phyloP scores from a whole-genome alignment of 1,140 invertebrate species.

The Pseudomyrmex cubaensis region DNA sequence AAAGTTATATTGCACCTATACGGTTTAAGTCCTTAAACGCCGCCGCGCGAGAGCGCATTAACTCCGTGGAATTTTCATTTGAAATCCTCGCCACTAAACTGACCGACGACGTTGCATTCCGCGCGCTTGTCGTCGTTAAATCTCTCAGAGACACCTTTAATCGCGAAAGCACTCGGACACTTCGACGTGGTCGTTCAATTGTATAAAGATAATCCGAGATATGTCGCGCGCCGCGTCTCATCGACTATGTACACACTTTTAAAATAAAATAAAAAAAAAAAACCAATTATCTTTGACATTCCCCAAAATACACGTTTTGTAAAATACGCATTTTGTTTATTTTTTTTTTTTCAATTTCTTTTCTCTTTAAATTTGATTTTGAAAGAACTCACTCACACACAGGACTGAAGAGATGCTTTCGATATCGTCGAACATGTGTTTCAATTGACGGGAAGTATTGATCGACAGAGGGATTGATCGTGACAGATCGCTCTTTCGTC shows the following conservation, averaged over 20 bases:
- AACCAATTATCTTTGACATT: too few species aligned
- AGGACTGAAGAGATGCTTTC: background rate
- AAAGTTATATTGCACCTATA: conserved; percentile 64
- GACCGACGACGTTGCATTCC: conserved; percentile 50
- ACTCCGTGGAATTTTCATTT: conserved; percentile 67
- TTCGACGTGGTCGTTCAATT: background rate
- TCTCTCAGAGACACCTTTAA: conserved; percentile 25
- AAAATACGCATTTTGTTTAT: too few species aligned
- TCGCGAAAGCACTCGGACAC: background rate
- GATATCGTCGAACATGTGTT: conserved; percentile 6
- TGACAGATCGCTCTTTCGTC: conserved; percentile 26
- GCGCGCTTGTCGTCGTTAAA: conserved; percentile 39
- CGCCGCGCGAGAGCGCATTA: conserved; percentile 53
- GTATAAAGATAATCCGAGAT: background rate
- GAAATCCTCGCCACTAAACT: conserved; percentile 57
- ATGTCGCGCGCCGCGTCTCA: background rate
- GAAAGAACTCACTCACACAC: too few species aligned
- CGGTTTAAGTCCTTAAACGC: conserved; percentile 51
- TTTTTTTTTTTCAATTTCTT: background rate
- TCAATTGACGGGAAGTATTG: background rate
- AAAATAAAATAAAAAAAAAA: too few species aligned
- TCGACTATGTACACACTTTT: too few species aligned
- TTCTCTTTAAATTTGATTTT: background rate
- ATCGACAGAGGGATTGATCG: conserved; percentile 10
- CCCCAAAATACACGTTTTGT: too few species aligned